Base-by-base conservation (phyloP, 2,113 vertebrate genomes). In the Myiozetetes cayanensis region DNA sequence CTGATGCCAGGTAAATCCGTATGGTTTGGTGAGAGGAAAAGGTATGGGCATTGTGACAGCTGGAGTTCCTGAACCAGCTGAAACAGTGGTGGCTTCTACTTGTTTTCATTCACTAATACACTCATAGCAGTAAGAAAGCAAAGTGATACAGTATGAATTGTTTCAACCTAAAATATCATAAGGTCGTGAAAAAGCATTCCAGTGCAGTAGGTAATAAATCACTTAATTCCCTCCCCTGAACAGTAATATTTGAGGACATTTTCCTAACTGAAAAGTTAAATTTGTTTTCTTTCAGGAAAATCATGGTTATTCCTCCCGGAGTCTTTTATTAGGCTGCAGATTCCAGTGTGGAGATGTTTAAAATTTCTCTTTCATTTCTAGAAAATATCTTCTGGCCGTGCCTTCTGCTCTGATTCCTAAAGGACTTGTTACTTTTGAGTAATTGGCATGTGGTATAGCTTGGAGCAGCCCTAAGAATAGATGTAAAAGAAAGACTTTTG, bases 1-100 rank as follows among this genome's bases (percentile, higher is more conserved):
- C 53, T 37, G 3, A 16, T 23, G 9, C 33, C 6, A 8, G n/a
- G 11, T 9, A 18, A 47, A 41, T 43, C 31, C 1, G 0, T 13
- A 2, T 10, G 71, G 30, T 50, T 44, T 67, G 83, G 8, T 24
- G n/a, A 20, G 56, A n/a, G n/a, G 59, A 19, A 10, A 25, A 74
- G 35, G 27, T 27, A 12, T 11, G 10, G 19, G 22, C n/a, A 0
- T 24, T 25, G n/a, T 46, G 18, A 23, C 24, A 68, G 31, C 49
- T 39, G 24, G 46, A 72, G 63, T 16, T 37, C 37, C 47, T 61
- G 68, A 9, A 62, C 14, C 58, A 44, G 43, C 41, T 15, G 44
- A 28, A 75, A 4, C 49, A 18, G 13, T 7, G 11, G 18, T 47
- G 74, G 8, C 55, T 70, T 39, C 56, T 20, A 18, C 14, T 17